These are phyloP conservation scores for Lacerta viridis DNA, from an alignment of 2,797 vertebrate species.

Conservation along the genomic window DNA sequence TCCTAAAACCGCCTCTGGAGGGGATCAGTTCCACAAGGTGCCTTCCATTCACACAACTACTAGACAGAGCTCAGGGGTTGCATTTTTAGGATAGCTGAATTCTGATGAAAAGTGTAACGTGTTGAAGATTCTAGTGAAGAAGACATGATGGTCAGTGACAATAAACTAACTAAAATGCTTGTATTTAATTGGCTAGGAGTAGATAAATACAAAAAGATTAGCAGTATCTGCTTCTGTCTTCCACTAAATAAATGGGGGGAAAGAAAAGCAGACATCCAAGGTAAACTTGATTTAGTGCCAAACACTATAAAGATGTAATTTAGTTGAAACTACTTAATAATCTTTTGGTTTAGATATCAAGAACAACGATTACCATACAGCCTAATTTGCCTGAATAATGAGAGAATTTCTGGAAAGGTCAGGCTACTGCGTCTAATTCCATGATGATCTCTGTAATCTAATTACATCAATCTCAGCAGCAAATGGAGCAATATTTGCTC, in stretches of 20 bases:
- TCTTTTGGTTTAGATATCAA: constrained; percentile 48
- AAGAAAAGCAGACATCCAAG: not conserved
- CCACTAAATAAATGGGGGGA: not conserved
- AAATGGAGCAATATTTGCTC: constrained; percentile 63
- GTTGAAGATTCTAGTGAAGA: not conserved
- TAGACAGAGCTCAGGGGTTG: not conserved
- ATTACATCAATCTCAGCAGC: constrained; percentile 62
- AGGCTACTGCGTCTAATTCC: constrained; percentile 51
- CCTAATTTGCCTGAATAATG: constrained; percentile 66
- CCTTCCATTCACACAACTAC: not conserved
- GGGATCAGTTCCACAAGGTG: not conserved
- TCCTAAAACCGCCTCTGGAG: not conserved
- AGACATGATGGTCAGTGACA: not conserved
- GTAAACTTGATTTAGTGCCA: not conserved
- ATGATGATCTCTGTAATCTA: constrained; percentile 66
- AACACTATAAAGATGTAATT: constrained; percentile 45
- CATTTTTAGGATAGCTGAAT: not conserved
- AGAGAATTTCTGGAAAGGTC: constrained; percentile 59
- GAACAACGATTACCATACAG: constrained; percentile 60
- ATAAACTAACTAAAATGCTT: not conserved
- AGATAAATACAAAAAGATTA: not conserved
- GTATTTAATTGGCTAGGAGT: not conserved
- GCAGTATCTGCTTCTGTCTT: not conserved
- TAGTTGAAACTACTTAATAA: constrained; percentile 51
- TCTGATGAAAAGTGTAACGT: not conserved